These are phyloP conservation scores for Capromys pilorides DNA, from an alignment of 2,797 vertebrate species.

Conservation along the genomic window DNA sequence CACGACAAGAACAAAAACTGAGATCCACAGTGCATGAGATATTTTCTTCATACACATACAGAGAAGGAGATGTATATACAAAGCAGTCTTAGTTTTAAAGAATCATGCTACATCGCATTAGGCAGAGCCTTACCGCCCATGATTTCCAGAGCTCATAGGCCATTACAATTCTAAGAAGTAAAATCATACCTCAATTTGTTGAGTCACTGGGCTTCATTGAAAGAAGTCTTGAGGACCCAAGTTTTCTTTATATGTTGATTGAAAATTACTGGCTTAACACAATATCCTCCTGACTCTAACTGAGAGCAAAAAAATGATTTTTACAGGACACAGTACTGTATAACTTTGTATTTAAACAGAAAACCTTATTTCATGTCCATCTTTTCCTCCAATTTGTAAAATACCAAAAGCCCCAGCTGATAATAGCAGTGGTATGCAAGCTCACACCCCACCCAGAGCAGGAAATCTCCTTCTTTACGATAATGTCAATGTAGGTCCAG, in stretches of 20 bases:
- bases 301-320: slow-evolving; percentile 42
- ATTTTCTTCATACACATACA: slow-evolving; percentile 57
- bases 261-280: slow-evolving; percentile 32
- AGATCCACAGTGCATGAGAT: background rate
- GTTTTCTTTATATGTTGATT: slow-evolving; percentile 75
- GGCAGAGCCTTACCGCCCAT: slow-evolving; percentile 32
- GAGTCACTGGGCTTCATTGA: slow-evolving; percentile 80
- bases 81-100: slow-evolving; percentile 54
- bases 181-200: slow-evolving; percentile 71
- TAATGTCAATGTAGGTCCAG: background rate
- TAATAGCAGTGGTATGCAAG: background rate
- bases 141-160: slow-evolving; percentile 41
- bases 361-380: background rate
- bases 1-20: background rate
- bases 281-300: slow-evolving; percentile 1
- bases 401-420: background rate
- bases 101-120: background rate
- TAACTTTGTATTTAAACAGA: slow-evolving; percentile 40
- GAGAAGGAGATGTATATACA: slow-evolving; percentile 32
- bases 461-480: slow-evolving; percentile 8
- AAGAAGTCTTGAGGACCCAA: slow-evolving; percentile 80
- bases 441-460: background rate
- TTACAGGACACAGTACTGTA: background rate
- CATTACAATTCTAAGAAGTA: slow-evolving; percentile 72
- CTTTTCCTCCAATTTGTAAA: slow-evolving; percentile 20